These are phyloP conservation scores for Scaptomyza hsui DNA, from an alignment of 1,140 invertebrate genomes.

Conservation along the genomic window DNA sequence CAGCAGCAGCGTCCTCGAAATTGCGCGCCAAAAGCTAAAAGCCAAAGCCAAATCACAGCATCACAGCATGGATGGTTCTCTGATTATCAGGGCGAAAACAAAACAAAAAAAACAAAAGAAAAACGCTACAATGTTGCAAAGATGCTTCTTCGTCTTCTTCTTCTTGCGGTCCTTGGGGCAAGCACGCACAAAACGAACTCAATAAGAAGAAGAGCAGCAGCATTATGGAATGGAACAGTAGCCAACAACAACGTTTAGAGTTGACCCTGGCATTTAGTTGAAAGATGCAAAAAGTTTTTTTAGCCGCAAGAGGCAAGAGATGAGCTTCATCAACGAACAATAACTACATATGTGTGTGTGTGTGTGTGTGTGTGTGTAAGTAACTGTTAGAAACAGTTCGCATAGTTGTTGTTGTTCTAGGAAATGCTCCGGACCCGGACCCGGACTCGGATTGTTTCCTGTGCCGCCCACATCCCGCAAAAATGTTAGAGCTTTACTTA, in stretches of 20 bases:
- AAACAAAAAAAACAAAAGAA: conserved; percentile 20
- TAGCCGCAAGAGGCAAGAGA: too few species aligned
- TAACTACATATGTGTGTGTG: too few species aligned
- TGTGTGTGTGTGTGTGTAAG: too few species aligned
- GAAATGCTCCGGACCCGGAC: conserved; percentile 13
- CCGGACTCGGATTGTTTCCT: conserved; percentile 18
- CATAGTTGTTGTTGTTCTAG: conserved; percentile 5
- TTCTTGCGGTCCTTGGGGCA: conserved; percentile 11
- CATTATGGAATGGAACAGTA: not conserved
- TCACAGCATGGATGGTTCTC: conserved; percentile 12
- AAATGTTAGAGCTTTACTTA: too few species aligned
- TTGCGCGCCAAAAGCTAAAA: conserved; percentile 64
- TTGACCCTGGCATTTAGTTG: too few species aligned
- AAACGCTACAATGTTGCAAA: conserved; percentile 32
- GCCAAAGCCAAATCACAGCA: too few species aligned
- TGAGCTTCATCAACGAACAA: too few species aligned
- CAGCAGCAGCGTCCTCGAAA: conserved; percentile 14
- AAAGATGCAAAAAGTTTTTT: too few species aligned
- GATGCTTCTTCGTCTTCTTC: not conserved
- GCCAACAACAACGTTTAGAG: not conserved
- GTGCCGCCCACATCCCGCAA: conserved; percentile 31
- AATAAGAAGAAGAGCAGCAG: not conserved
- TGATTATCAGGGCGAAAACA: conserved; percentile 10
- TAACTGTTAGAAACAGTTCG: not conserved
- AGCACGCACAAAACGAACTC: conserved; percentile 17